These are phyloP conservation scores for Agrotis clavis DNA, from an alignment of 2,888 invertebrate species.

Conservation along the genomic window DNA sequence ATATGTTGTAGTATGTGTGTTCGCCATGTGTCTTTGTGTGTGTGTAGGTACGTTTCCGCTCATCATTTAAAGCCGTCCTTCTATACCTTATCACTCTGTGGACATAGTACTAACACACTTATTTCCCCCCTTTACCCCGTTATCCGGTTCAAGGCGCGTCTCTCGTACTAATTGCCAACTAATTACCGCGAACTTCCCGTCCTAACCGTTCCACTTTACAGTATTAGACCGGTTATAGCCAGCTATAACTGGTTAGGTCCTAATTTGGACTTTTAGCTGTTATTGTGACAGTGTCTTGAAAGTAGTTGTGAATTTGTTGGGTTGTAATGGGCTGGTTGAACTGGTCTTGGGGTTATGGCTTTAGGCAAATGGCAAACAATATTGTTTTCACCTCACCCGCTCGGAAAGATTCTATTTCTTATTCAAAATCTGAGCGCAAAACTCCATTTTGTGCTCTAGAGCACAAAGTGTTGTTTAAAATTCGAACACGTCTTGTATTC, in stretches of 20 bases:
- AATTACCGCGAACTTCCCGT: constrained; percentile 56
- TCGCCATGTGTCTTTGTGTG: background rate
- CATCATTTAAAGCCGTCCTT: background rate
- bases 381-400: too few species aligned
- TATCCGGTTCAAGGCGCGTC: constrained; percentile 29
- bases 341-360: background rate
- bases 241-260: constrained; percentile 30
- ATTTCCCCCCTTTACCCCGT: constrained; percentile 7
- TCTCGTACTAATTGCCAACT: constrained; percentile 58
- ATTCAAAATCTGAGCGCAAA: too few species aligned
- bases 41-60: background rate
- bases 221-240: constrained; percentile 44
- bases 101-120: constrained; percentile 35
- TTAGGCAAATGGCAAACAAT: too few species aligned
- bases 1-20: too few species aligned
- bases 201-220: constrained; percentile 48
- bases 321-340: constrained; percentile 6
- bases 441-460: too few species aligned
- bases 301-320: constrained; percentile 14
- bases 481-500: too few species aligned
- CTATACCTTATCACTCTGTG: constrained; percentile 6
- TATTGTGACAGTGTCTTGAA: constrained; percentile 22
- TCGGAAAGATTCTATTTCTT: too few species aligned
- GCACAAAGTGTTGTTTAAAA: too few species aligned
- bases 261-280: constrained; percentile 25